phyloP scores from a whole-genome alignment of 2,113 vertebrate species.

The Colius striatus region DNA sequence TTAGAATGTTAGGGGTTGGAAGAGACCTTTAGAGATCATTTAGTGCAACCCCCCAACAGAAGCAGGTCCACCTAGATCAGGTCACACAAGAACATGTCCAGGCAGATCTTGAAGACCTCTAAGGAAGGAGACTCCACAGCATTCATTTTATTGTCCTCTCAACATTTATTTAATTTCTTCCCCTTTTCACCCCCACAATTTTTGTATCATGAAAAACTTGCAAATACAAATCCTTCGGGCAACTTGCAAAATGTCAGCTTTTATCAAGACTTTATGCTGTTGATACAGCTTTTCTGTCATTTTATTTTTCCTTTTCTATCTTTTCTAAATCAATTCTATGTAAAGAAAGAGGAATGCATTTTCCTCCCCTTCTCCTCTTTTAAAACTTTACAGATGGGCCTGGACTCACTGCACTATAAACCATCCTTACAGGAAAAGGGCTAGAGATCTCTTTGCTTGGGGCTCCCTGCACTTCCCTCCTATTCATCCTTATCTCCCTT shows the following conservation, averaged over 20 bases:
- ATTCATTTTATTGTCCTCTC: no score
- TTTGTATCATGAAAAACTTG: background rate
- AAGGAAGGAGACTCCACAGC: no score
- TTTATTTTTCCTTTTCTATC: background rate
- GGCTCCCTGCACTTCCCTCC: background rate
- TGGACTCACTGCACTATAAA: background rate
- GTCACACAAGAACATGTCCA: no score
- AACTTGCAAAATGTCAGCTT: background rate
- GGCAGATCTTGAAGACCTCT: no score
- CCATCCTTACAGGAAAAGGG: background rate
- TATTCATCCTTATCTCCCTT: background rate
- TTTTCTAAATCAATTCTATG: background rate
- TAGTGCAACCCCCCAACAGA: no score
- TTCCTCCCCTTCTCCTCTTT: background rate
- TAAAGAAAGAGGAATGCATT: background rate
- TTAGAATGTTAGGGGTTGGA: no score
- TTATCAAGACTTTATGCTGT: background rate
- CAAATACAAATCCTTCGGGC: background rate
- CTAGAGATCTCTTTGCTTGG: fast-evolving
- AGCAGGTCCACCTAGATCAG: no score
- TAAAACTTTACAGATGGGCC: background rate
- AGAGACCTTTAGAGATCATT: background rate
- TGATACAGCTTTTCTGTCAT: background rate
- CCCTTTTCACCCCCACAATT: background rate
- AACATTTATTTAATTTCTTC: background rate